Conservation (phyloP, 2,888 invertebrate species). For the Drosophila sordidula region DNA sequence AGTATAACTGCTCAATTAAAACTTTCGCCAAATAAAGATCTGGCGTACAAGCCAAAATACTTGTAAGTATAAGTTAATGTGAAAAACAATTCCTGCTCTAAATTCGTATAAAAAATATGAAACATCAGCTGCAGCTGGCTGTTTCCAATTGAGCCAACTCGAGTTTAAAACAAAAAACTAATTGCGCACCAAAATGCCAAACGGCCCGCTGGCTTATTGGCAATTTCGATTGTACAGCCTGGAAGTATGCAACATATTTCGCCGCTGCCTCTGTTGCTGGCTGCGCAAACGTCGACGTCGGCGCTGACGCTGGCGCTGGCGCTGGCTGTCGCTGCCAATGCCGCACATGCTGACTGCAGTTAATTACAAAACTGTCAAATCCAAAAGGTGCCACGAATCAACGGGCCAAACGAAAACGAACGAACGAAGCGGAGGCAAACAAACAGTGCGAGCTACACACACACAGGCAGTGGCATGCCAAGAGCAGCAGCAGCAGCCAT, state of each 20-base stretch:
- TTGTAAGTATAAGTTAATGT: neutral
- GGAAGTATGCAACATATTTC: conserved; percentile 75
- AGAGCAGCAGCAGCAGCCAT: conserved; percentile 56
- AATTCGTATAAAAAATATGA: conserved; percentile 7
- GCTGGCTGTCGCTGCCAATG: conserved; percentile 37
- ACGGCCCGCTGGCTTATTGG: conserved; percentile 58
- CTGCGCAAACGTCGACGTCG: conserved; percentile 11
- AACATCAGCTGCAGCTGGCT: conserved; percentile 17
- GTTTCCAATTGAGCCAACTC: conserved; percentile 10
- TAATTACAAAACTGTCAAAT: conserved; percentile 86
- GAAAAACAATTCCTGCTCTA: neutral
- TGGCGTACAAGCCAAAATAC: neutral
- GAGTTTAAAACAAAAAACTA: conserved; percentile 58
- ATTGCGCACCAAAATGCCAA: conserved; percentile 67
- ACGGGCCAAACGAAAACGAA: conserved; percentile 58
- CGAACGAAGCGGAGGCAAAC: conserved; percentile 53
- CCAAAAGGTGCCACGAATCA: conserved; percentile 83
- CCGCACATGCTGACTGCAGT: conserved; percentile 82
- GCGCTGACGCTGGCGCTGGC: conserved; percentile 19
- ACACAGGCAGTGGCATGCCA: conserved; percentile 52
- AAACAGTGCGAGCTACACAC: conserved; percentile 40
- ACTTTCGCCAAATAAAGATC: neutral
- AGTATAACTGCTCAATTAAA: neutral
- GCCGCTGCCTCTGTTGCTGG: conserved; percentile 12
- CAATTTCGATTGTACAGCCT: conserved; percentile 60